Base-by-base conservation (phyloP, 2,113 vertebrate species). In the Corythoichthys haematopterus region DNA sequence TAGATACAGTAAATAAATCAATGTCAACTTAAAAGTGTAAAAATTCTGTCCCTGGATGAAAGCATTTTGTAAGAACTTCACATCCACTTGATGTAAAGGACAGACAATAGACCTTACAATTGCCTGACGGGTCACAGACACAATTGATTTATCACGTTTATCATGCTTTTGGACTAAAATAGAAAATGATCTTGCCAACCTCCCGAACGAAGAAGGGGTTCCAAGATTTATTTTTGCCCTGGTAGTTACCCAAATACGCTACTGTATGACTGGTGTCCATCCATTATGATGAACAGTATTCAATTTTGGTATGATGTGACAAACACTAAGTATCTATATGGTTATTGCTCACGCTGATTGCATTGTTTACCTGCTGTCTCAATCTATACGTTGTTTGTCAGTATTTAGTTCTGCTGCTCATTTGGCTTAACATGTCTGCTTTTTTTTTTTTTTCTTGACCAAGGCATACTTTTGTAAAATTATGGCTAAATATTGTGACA, bases 1-100 rank as follows among this genome's bases (percentile, higher is more conserved):
- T 38, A 62, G 71, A 80, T 82, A 84, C 20, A 28, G 20, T 28
- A 28, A 85, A 84, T 77, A 75, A 81, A 86, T 86, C 74, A 75
- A 72, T 75, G 83, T 74, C 70, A 80, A 55, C 70, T 79, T 68
- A 52, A 76, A 80, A 71, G 78, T 80, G 80, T 71, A 67, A 80
- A 74, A 78, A 16, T 8, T 38, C 33, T 13, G 28, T 43, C 38
- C 9, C 37, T 11, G 58, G 16, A 43, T 37, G n/a, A 43, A 61
- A 20, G 43, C 9, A 9, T 61, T 73, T 0, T 28, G 38, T 55
- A 65, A 70, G 74, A 65, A 51, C 68, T 74, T 78, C 65, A 66
- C 20, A 2, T 65, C 47, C 55, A 16, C 43, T 55, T 64, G 1
- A 1, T 66, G 40, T 46, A 77, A 77, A 78, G 78, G 81, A 52